phyloP scores from a whole-genome alignment of 2,113 vertebrate species.

The Apus apus region DNA sequence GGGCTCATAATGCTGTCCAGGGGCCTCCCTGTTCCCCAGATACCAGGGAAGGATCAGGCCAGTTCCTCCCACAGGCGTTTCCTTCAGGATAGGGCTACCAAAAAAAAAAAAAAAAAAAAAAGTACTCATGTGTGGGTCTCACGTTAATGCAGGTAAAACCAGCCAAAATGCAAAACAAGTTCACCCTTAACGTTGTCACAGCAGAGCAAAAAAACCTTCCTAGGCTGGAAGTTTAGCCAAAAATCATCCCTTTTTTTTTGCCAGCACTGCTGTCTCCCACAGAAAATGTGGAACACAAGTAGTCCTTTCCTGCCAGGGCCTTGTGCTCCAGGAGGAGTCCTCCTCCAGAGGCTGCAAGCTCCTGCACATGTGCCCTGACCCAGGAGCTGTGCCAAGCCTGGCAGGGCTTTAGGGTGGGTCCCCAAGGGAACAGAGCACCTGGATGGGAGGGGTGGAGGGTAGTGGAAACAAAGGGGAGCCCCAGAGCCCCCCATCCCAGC shows the following conservation, averaged over 20 bases:
- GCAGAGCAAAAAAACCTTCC: background rate
- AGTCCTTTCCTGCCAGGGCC: background rate
- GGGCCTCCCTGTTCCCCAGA: background rate
- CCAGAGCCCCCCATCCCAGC: fast-evolving
- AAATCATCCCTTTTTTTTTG: background rate
- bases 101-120: no score
- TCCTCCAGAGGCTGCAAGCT: background rate
- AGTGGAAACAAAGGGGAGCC: fast-evolving
- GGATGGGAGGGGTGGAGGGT: fast-evolving
- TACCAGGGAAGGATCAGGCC: background rate
- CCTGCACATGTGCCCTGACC: background rate
- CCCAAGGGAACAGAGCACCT: background rate
- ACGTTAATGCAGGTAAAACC: background rate
- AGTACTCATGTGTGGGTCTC: fast-evolving
- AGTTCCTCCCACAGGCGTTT: background rate
- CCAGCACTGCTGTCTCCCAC: background rate
- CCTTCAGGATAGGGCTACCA: background rate
- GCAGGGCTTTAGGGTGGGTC: background rate
- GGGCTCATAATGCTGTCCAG: background rate
- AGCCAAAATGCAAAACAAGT: background rate
- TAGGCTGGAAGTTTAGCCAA: background rate
- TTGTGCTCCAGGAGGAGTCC: background rate
- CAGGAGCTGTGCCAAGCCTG: background rate
- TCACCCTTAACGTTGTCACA: background rate
- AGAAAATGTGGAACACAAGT: background rate